Percentiles rank a stretch among this genome's conserved stretches.
Evolutionary conservation across 1,140 invertebrate species (phyloP).

Genomic region (Habropoda laboriosa): DNA sequence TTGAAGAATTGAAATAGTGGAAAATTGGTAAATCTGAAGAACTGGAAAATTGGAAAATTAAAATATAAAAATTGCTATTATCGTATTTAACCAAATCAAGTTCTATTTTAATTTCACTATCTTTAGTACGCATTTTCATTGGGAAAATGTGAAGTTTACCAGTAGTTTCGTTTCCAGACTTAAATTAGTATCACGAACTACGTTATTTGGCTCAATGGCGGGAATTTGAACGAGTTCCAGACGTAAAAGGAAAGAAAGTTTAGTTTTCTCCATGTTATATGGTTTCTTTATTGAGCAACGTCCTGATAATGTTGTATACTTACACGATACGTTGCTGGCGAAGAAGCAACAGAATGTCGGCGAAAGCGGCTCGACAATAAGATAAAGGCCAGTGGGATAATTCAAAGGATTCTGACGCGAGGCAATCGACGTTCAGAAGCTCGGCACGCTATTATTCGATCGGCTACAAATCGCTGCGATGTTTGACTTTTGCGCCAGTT

Average conservation of each 20-base stretch:
- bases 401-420: neutral
- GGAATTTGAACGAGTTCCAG: neutral
- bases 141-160: neutral
- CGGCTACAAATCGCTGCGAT: neutral
- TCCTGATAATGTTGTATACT: constrained; percentile 15
- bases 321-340: neutral
- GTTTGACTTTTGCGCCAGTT: neutral
- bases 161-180: neutral
- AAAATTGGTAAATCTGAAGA: too few species aligned
- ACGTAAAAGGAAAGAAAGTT: constrained; percentile 24
- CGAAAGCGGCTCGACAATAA: constrained; percentile 21
- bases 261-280: neutral
- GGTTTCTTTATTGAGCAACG: constrained; percentile 29
- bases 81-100: neutral
- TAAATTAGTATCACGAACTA: neutral
- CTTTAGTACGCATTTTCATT: too few species aligned
- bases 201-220: neutral
- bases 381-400: constrained; percentile 19
- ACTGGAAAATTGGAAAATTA: too few species aligned
- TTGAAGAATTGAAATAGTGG: too few species aligned
- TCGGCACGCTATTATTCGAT: neutral
- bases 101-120: neutral
- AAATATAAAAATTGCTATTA: too few species aligned
- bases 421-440: neutral
- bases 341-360: constrained; percentile 22